Base-by-base conservation (phyloP, 2,888 invertebrate genomes). In the Lissocephala sabroskyi region DNA sequence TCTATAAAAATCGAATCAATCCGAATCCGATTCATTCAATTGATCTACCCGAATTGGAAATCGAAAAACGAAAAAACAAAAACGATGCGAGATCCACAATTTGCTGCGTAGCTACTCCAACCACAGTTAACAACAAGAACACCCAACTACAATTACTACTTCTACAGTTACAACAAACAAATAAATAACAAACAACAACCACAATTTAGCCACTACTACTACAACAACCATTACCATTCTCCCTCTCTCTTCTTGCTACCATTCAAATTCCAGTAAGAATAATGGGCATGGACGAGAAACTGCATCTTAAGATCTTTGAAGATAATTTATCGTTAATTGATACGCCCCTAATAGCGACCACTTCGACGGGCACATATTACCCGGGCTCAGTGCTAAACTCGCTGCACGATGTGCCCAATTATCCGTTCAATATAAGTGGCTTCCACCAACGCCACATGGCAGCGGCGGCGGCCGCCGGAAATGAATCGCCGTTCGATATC, bases 281-380 rank as follows among this genome's bases (percentile, higher is more conserved):
- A 65, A 84, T 85, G 84, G 85, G 85, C 79, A 83, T 85, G 84
- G 85, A 85, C 82, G 85, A 85, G 62, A 84, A 75, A 74, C 80
- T 83, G 70, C 85, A 84, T 79, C 84, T 83, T 77, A 82, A 79
- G 71, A 79, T 85, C 66, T 83, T 83, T 71, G 84, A 84, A 65
- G 84, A 85, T 67, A 85, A 82, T 80, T 79, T 85, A 80, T 81
- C 81, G 71, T 79, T 84, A 46, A 84, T 85, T 73, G 84, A 85
- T 76, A 85, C 85, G 75, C 84, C 84, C 56, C 70, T 85, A 43
- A 81, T 85, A 75, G 81, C 82, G 51, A 78, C 76, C 53, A 60
- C 71, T 49, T 32, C 41, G 62, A 59, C 60, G 19, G 79, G 77
- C 63, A 76, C 80, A 56, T 79, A 85, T 75, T 83, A 84, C 76